These are phyloP conservation scores for Cerceris ruficornis DNA, from an alignment of 2,888 invertebrate species.

Conservation along the genomic window DNA sequence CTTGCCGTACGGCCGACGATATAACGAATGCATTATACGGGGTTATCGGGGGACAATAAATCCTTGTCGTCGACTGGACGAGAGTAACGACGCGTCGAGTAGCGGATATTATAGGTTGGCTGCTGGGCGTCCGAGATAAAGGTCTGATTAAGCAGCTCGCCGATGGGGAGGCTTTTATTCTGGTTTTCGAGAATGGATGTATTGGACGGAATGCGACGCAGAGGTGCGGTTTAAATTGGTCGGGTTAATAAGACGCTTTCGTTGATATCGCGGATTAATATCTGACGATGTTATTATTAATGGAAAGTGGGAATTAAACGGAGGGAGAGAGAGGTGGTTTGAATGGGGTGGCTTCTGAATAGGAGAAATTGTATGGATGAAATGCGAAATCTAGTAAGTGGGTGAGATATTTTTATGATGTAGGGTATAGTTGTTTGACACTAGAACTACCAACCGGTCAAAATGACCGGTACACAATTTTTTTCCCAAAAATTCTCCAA, in stretches of 20 bases:
- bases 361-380: too few relatives aligned
- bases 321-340: too few relatives aligned
- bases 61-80: conserved; percentile 28
- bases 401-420: too few relatives aligned
- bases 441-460: too few relatives aligned
- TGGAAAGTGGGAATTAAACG: too few relatives aligned
- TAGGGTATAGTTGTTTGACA: too few relatives aligned
- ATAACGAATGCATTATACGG: conserved; percentile 55
- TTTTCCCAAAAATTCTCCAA: too few relatives aligned
- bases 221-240: not conserved
- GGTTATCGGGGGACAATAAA: conserved; percentile 49
- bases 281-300: not conserved
- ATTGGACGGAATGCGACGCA: not conserved
- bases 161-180: conserved; percentile 33
- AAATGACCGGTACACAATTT: too few relatives aligned
- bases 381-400: too few relatives aligned
- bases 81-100: conserved; percentile 44
- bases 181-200: not conserved
- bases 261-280: conserved; percentile 2
- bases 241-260: not conserved
- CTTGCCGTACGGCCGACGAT: conserved; percentile 37
- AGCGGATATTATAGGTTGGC: conserved; percentile 45
- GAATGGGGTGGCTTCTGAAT: too few relatives aligned
- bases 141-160: conserved; percentile 37
- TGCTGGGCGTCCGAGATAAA: conserved; percentile 40